Percentiles rank a stretch among this genome's conserved stretches.
These are phyloP conservation scores for Oreocharis arfaki DNA, from an alignment of 2,113 vertebrate genomes.

Conservation along the genomic window DNA sequence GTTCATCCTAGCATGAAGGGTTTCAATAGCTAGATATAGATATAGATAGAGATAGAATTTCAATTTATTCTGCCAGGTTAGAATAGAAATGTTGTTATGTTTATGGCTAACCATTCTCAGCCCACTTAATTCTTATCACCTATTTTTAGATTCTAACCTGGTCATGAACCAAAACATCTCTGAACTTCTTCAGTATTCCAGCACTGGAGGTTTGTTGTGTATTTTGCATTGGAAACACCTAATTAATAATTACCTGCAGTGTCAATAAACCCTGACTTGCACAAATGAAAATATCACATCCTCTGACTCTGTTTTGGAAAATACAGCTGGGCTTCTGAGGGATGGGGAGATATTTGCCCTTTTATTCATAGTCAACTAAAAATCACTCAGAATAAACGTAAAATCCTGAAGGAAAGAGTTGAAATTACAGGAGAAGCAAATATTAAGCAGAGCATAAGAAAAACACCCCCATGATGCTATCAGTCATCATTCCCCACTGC, in stretches of 20 bases:
- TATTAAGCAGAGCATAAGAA: neutral
- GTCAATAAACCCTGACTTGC: conserved; percentile 43
- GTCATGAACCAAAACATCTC: neutral
- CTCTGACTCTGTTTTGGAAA: conserved; percentile 58
- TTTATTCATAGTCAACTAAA: neutral
- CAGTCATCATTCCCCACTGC: neutral
- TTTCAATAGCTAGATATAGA: neutral
- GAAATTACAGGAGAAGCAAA: neutral
- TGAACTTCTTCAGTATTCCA: neutral
- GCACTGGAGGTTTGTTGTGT: conserved; percentile 4
- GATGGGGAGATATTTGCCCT: neutral
- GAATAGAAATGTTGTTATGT: neutral
- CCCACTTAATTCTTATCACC: neutral
- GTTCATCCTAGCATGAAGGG: neutral
- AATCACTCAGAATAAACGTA: neutral
- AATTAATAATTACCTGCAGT: neutral
- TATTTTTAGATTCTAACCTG: neutral
- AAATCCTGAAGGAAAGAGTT: neutral
- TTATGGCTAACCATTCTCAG: neutral
- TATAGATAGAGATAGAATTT: neutral
- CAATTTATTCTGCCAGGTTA: neutral
- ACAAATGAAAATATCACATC: conserved; percentile 47
- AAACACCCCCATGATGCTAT: neutral
- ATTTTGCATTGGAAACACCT: conserved; percentile 22
- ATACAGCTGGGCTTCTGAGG: neutral